phyloP scores from a whole-genome alignment of 2,113 vertebrate species.

The Brachyhypopomus gauderio region DNA sequence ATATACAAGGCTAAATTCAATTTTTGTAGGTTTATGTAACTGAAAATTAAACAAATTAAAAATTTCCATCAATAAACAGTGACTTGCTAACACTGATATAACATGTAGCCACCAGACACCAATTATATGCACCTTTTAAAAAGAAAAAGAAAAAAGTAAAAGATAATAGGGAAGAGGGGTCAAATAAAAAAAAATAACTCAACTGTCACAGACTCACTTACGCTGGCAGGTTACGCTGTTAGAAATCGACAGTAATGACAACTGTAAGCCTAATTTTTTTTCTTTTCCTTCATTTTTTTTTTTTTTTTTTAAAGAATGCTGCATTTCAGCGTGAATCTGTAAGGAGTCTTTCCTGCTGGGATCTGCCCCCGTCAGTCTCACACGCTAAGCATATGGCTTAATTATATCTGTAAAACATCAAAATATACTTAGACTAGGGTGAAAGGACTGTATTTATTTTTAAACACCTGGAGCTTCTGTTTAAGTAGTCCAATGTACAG shows the following conservation, averaged over 20 bases:
- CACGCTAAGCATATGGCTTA: conserved; percentile 79
- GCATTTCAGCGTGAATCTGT: conserved; percentile 59
- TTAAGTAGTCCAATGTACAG: conserved; percentile 52
- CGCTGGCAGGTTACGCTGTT: conserved; percentile 78
- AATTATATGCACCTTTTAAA: conserved; percentile 57
- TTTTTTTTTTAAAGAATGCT: conserved; percentile 50
- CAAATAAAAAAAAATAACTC: conserved; percentile 32
- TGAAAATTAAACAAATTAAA: conserved; percentile 59
- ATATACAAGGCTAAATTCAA: conserved; percentile 77
- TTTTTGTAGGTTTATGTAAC: conserved; percentile 52
- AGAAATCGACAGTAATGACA: conserved; percentile 76
- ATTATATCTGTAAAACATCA: conserved; percentile 73
- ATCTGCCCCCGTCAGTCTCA: conserved; percentile 31
- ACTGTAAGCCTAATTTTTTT: conserved; percentile 63
- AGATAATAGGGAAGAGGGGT: conserved; percentile 40
- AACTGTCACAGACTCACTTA: conserved; percentile 66
- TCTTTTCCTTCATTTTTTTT: conserved; percentile 37
- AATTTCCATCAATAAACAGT: conserved; percentile 62
- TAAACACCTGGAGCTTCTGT: conserved; percentile 33
- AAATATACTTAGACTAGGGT: conserved; percentile 59
- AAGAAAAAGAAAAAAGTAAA: conserved; percentile 40
- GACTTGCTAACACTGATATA: conserved; percentile 61
- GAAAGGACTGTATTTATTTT: conserved; percentile 27
- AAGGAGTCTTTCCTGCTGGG: conserved; percentile 27
- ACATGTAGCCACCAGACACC: conserved; percentile 64